These are phyloP conservation scores for Cavia aperea DNA, from an alignment of 2,113 vertebrate genomes.

Conservation along the genomic window DNA sequence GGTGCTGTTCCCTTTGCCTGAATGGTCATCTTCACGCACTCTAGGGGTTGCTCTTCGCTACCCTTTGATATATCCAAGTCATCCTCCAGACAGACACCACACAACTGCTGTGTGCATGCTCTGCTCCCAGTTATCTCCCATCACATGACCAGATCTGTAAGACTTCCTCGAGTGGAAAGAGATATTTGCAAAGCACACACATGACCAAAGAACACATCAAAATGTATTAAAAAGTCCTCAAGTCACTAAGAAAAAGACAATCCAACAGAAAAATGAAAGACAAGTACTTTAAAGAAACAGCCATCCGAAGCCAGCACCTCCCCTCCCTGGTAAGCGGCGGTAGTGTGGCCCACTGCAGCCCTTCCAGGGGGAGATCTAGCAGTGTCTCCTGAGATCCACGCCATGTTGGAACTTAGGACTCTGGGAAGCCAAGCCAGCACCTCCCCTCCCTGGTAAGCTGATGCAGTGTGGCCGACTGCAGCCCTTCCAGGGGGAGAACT, in stretches of 20 bases:
- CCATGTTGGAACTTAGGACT: no score
- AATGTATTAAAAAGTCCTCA: neutral
- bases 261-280: neutral
- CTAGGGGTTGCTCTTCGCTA: neutral
- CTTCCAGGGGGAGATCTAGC: no score
- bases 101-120: neutral
- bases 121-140: neutral
- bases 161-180: neutral
- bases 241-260: neutral
- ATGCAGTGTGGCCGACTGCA: no score
- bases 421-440: no score
- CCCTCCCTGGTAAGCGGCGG: no score
- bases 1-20: neutral
- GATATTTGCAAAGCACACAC: neutral
- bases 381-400: no score
- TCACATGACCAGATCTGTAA: neutral
- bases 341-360: no score
- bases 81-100: neutral
- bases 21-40: neutral
- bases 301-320: neutral
- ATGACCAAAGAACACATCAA: neutral
- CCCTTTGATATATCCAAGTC: neutral
- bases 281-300: neutral
- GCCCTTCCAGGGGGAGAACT: no score
- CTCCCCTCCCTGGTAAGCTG: no score